Conservation (phyloP, 2,797 vertebrate species). For the Huso huso region DNA sequence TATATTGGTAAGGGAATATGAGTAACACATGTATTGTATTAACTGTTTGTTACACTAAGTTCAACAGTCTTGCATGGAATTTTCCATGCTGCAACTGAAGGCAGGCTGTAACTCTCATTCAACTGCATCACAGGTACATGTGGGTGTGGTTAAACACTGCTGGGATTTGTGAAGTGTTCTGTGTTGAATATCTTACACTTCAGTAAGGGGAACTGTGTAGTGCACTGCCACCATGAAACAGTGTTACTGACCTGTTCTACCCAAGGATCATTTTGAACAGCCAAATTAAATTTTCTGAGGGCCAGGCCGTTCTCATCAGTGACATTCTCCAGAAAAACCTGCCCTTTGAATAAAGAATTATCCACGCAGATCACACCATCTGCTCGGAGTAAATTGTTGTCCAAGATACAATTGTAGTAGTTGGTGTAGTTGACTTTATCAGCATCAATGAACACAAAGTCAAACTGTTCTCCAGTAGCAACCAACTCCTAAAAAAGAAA, state of each 20-base stretch:
- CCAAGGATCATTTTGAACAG: conserved; percentile 53
- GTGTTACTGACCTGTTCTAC: conserved; percentile 55
- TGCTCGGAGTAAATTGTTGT: conserved; percentile 65
- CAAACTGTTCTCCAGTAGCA: conserved; percentile 61
- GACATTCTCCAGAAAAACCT: conserved; percentile 62
- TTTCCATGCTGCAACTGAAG: no score
- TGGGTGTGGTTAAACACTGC: no score
- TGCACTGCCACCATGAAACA: no score
- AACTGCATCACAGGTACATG: no score
- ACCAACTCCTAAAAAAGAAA: conserved; percentile 50
- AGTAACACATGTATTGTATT: no score
- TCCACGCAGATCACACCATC: conserved; percentile 65
- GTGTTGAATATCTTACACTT: no score
- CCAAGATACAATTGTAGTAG: conserved; percentile 71
- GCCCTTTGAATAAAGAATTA: conserved; percentile 68
- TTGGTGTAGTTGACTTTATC: conserved; percentile 70
- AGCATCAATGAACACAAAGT: conserved; percentile 74
- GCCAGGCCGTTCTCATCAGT: conserved; percentile 59
- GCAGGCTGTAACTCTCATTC: no score
- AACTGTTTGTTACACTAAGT: no score
- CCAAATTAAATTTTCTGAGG: conserved; percentile 60
- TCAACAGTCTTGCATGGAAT: no score
- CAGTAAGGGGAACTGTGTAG: no score
- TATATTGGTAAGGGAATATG: no score
- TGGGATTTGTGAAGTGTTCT: no score